Conservation (phyloP, 2,888 invertebrate genomes). For the Archaeoteleia sp. region DNA sequence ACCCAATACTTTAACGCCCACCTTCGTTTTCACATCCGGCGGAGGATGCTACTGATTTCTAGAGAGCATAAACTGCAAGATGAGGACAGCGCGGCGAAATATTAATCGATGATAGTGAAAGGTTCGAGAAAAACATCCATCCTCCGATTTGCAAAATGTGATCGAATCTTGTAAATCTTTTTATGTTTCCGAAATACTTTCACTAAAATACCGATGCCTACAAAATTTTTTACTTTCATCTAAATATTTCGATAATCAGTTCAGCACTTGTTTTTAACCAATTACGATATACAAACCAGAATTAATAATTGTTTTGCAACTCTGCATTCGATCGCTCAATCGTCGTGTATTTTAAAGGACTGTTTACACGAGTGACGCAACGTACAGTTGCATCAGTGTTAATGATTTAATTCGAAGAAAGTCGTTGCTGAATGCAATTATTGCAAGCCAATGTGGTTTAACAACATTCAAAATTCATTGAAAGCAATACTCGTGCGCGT, state of each 20-base stretch:
- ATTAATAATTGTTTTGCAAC: too few species aligned
- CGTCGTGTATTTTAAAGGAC: too few species aligned
- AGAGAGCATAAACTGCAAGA: constrained; percentile 36
- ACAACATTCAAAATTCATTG: constrained; percentile 29
- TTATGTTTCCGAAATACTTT: constrained; percentile 28
- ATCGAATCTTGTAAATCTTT: constrained; percentile 25
- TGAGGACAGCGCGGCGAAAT: constrained; percentile 34
- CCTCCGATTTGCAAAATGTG: constrained; percentile 31
- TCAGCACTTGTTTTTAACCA: too few species aligned
- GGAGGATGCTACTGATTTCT: constrained; percentile 60
- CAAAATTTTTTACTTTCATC: constrained; percentile 31
- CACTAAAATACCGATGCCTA: constrained; percentile 18
- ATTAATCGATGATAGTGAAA: constrained; percentile 32
- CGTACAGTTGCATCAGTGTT: not conserved
- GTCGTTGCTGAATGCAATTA: constrained; percentile 6
- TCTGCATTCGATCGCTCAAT: too few species aligned
- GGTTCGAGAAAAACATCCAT: constrained; percentile 29
- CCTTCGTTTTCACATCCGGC: constrained; percentile 62
- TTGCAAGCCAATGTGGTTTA: constrained; percentile 6
- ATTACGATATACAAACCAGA: too few species aligned
- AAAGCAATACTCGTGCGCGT: constrained; percentile 33
- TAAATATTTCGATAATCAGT: too few species aligned
- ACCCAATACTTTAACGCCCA: constrained; percentile 50
- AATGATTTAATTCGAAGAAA: constrained; percentile 7
- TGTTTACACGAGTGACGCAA: not conserved